A percentile compares a stretch with the other conserved stretches of the same genome.
phyloP scores from a whole-genome alignment of 2,113 vertebrate genomes.

The Triplophysa siluroides region DNA sequence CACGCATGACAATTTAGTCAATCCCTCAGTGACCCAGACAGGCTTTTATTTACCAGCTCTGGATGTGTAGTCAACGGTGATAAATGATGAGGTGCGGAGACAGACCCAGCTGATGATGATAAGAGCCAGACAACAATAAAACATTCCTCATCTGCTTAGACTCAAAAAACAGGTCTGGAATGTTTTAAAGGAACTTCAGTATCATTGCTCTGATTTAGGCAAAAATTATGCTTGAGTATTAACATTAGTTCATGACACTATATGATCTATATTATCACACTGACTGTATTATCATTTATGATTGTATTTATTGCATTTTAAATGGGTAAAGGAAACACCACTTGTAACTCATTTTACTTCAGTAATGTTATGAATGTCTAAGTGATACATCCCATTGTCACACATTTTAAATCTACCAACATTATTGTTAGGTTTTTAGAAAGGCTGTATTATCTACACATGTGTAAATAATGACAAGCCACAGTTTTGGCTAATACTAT shows the following conservation, averaged over 20 bases:
- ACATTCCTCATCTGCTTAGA: neutral
- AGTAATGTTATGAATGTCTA: too few species aligned
- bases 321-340: too few species aligned
- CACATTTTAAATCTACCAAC: too few species aligned
- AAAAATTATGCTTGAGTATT: neutral
- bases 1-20: constrained; percentile 49
- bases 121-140: constrained; percentile 13
- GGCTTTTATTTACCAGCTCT: constrained; percentile 50
- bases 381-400: too few species aligned
- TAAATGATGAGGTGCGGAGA: constrained; percentile 50
- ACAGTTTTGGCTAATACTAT: too few species aligned
- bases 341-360: too few species aligned
- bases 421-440: too few species aligned
- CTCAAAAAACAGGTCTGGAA: neutral
- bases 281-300: too few species aligned
- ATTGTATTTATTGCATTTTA: too few species aligned
- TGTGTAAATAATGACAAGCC: too few species aligned
- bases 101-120: neutral
- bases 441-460: too few species aligned
- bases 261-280: too few species aligned
- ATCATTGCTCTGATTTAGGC: neutral
- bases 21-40: constrained; percentile 53
- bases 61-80: constrained; percentile 13
- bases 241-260: neutral
- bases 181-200: neutral